Evolutionary conservation across 1,140 invertebrate genomes (phyloP), one percentile per base, ranked within the genome.

Genomic region (Hylyphantes graminicola): DNA sequence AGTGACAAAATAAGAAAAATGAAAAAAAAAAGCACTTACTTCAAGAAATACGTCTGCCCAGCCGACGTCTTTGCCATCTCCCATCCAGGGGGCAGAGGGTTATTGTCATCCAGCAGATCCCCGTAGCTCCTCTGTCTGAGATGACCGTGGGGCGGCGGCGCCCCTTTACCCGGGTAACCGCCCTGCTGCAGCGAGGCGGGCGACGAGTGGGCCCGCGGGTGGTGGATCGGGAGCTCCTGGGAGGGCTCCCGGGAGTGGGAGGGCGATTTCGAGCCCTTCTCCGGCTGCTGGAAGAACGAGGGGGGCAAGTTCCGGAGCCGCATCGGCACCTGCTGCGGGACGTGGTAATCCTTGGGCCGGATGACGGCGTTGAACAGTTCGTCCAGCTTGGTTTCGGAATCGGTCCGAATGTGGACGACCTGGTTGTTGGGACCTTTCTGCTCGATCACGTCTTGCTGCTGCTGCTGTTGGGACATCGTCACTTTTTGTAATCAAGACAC

Each of bases 1-100:
- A 35, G 5, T 35, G 35, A n/a, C n/a, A n/a, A n/a, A n/a, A n/a
- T n/a, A n/a, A n/a, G n/a, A 10, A 67, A 13, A 21, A 77, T n/a
- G 3, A 35, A 79, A 78, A n/a, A 35, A 79, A 78, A 51, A 64
- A 54, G n/a, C 8, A 57, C 83, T 79, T 79, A 85, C 76, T 99
- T 97, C 90, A 99, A 98, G 91, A 97, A 99, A 91, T 99, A 99
- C 83, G 96, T 93, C 91, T 98, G 96, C 86, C 97, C 97, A 89
- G 98, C 96, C 72, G 94, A 92, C 85, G 97, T 98, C 57, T 79
- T 85, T 51, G 96, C 96, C 90, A 97, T 95, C 90, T 98, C 97
- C 97, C 97, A 99, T 86, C 96, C 97, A 80, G 97, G 96, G 64
- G 97, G 97, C 87, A 98, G 92, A 13, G 83, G 83, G 12, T 63